A percentile compares a stretch with the other conserved stretches of the same genome.
Evolutionary conservation across 2,888 invertebrate species (phyloP).

Genomic region (Archips xylosteana): DNA sequence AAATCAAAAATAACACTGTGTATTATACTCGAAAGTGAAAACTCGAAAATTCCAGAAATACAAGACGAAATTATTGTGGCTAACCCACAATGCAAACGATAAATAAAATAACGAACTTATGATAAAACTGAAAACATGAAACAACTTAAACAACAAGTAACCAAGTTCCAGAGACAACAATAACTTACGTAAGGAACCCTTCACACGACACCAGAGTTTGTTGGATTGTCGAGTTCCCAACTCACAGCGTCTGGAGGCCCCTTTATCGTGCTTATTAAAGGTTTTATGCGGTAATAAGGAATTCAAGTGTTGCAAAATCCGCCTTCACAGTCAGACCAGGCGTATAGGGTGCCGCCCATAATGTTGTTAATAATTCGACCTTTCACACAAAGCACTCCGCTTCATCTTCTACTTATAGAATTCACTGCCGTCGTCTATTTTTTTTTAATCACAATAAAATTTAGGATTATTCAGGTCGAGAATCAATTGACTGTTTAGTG

Average conservation of each 20-base stretch:
- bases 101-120: neutral
- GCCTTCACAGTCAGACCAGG: no score
- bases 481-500: no score
- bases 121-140: slow-evolving; percentile 8
- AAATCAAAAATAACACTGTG: no score
- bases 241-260: slow-evolving; percentile 38
- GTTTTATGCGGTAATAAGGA: slow-evolving; percentile 39
- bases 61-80: no score
- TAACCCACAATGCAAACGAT: neutral
- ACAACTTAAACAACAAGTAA: slow-evolving; percentile 22
- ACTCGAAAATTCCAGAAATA: neutral
- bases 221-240: slow-evolving; percentile 35
- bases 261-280: slow-evolving; percentile 48
- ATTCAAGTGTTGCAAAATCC: neutral
- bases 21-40: no score
- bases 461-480: no score
- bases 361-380: no score
- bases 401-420: no score
- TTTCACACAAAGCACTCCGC: no score
- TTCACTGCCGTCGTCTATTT: no score
- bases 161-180: slow-evolving; percentile 26
- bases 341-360: no score
- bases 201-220: slow-evolving; percentile 28
- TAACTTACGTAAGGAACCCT: slow-evolving; percentile 35
- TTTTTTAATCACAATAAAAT: no score